Base-by-base conservation (phyloP, 2,888 invertebrate species). In the Callinectes sapidus region DNA sequence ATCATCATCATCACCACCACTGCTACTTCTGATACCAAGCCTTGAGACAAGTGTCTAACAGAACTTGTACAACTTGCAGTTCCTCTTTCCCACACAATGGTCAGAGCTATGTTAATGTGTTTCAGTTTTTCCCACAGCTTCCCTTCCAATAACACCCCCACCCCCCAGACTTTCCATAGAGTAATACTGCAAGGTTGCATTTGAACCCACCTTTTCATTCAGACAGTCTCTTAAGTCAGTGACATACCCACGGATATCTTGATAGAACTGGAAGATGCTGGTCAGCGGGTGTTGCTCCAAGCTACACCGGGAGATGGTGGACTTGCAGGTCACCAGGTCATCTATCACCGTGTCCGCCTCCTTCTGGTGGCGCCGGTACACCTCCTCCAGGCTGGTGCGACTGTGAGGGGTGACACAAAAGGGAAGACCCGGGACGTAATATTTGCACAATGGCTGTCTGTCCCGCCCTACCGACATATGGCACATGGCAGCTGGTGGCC, bases 141-240 rank as follows among this genome's bases (percentile, higher is more conserved):
- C 23, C 91, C 91, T 48, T n/a, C 77, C 88, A 71, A 91, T 48
- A 71, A 18, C 48, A 66, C 23, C 66, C 71, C 81, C 71, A 6
- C 32, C 71, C 61, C 85, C 85, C 81, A 71, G 28, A 89, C 54
- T 54, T 89, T 92, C 89, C 89, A 89, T 81, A 92, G 89, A 89
- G 66, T 92, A 91, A 91, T 87, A 91, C 87, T 91, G 91, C 91
- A 91, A 91, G 91, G 91, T 91, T 91, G 92, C 89, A 66, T 92
- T 88, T 90, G 90, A 94, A 94, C 94, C 94, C 95, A 99, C 98
- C 97, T 99, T 99, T 96, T 99, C 98, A 96, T 99, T 98, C 95
- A 99, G 97, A 96, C 99, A 99, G 96, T 99, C 99, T 96, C 99
- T 97, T 96, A 99, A 97, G 97, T 99, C 99, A 95, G 98, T 98